These are phyloP conservation scores for Prionailurus bengalensis DNA, from an alignment of 2,113 vertebrate genomes.

Conservation along the genomic window DNA sequence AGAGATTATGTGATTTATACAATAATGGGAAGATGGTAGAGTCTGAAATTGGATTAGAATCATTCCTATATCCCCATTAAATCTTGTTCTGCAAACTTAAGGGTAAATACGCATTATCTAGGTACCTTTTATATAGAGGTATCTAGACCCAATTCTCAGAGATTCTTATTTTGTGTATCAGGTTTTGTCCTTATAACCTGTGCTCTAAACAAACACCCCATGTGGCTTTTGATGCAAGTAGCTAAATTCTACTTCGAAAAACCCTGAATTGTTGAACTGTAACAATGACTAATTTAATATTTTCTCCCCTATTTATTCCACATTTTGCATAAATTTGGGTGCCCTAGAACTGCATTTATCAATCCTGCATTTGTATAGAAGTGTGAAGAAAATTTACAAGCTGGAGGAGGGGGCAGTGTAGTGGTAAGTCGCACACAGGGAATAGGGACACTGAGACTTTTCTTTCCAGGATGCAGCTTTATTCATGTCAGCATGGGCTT, in stretches of 20 bases:
- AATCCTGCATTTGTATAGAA: not conserved
- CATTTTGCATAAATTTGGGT: not conserved
- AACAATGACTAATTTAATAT: not conserved
- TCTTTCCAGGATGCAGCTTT: too few species aligned
- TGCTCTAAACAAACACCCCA: not conserved
- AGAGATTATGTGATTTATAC: not conserved
- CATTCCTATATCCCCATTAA: not conserved
- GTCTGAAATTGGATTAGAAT: not conserved
- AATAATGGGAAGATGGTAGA: not conserved
- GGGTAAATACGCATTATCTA: not conserved
- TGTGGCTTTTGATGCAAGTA: not conserved
- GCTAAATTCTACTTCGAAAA: not conserved
- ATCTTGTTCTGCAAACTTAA: not conserved
- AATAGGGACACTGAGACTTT: too few species aligned
- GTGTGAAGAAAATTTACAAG: not conserved
- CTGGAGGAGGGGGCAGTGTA: not conserved
- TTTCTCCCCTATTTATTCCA: not conserved
- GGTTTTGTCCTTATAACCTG: not conserved
- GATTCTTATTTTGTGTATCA: not conserved
- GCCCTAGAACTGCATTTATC: not conserved
- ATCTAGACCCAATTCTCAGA: not conserved
- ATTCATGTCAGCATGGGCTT: too few species aligned
- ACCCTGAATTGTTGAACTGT: not conserved
- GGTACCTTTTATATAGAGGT: not conserved
- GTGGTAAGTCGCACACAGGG: too few species aligned